phyloP scores from a whole-genome alignment of 2,888 invertebrate species.

The Sesamia inferens region DNA sequence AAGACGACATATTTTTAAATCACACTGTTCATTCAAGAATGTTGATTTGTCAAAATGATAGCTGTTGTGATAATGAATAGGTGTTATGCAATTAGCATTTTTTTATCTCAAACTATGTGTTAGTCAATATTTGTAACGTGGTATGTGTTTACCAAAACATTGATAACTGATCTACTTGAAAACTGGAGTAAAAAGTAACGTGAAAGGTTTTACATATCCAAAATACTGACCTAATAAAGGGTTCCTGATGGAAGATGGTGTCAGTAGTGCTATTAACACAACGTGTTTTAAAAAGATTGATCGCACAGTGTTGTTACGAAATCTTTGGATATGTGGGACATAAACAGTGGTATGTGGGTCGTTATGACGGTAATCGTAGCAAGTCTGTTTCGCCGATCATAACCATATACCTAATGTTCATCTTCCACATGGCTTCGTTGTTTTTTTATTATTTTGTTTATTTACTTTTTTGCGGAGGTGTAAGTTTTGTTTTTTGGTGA shows the following conservation, averaged over 20 bases:
- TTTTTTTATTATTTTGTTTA: conserved; percentile 48
- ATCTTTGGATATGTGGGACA: conserved; percentile 76
- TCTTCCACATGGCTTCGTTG: conserved; percentile 45
- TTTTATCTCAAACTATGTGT: conserved; percentile 19
- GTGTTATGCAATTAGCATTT: conserved; percentile 7
- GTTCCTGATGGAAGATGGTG: conserved; percentile 13
- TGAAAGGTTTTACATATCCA: not conserved
- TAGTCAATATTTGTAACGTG: conserved; percentile 27
- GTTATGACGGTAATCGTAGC: conserved; percentile 68
- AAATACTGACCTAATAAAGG: conserved; percentile 6
- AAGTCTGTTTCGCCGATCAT: conserved; percentile 72
- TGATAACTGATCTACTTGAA: not conserved
- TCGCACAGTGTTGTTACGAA: conserved; percentile 68
- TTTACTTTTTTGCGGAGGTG: conserved; percentile 43
- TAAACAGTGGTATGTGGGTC: conserved; percentile 83
- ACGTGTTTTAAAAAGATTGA: conserved; percentile 46
- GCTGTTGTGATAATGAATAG: conserved; percentile 6
- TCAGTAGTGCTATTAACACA: conserved; percentile 43
- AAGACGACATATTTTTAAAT: not conserved
- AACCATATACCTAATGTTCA: conserved; percentile 66
- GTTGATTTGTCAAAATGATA: conserved; percentile 2
- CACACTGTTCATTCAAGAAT: not conserved
- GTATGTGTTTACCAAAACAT: conserved; percentile 35
- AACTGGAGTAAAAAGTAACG: not conserved
- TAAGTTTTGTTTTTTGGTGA: conserved; percentile 3